These are phyloP conservation scores for Stercorarius parasiticus DNA, from an alignment of 2,113 vertebrate genomes.

Conservation along the genomic window DNA sequence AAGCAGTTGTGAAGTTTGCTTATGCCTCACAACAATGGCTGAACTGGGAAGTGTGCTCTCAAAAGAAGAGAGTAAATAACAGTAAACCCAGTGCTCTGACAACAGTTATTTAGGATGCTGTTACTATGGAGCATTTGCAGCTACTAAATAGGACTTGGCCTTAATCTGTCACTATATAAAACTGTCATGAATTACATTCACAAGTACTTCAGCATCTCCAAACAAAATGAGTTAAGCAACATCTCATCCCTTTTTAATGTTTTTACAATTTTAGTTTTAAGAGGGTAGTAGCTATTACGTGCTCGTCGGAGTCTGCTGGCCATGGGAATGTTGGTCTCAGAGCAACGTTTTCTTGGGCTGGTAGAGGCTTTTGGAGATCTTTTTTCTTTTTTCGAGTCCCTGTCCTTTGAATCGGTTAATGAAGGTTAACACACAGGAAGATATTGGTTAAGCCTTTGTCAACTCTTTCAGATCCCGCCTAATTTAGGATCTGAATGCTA, in stretches of 20 bases:
- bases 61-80: not conserved
- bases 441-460: not conserved
- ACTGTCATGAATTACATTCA: not conserved
- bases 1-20: not conserved
- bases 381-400: not conserved
- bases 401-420: not conserved
- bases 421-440: not conserved
- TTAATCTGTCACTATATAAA: not conserved
- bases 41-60: not conserved
- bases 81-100: not conserved
- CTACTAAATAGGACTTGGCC: not conserved
- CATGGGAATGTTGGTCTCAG: not conserved
- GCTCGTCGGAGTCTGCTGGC: not conserved
- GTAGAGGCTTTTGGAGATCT: not conserved
- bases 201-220: not conserved
- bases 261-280: not conserved
- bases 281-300: not conserved
- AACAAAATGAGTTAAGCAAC: not conserved
- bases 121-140: not conserved
- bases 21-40: not conserved
- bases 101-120: not conserved
- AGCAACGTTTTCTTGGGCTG: not conserved
- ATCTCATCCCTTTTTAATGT: not conserved
- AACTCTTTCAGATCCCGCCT: not conserved
- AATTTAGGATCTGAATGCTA: not conserved